phyloP scores from a whole-genome alignment of 2,797 vertebrate species.

The Rhinella marina region DNA sequence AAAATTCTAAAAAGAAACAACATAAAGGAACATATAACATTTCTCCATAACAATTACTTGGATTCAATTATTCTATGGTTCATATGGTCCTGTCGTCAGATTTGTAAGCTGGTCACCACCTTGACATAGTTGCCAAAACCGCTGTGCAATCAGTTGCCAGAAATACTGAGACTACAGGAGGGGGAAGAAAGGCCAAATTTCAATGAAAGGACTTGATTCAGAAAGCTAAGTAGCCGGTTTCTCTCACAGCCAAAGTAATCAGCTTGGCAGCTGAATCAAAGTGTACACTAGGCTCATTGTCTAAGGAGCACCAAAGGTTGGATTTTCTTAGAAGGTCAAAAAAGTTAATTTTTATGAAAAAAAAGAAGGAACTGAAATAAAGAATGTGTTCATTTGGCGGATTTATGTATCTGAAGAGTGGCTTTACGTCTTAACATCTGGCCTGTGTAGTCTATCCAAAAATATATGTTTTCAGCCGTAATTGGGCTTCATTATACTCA shows the following conservation, averaged over 20 bases:
- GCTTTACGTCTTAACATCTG: constrained; percentile 37
- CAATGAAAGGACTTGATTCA: constrained; percentile 79
- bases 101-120: constrained; percentile 67
- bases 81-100: constrained; percentile 66
- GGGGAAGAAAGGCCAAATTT: constrained; percentile 70
- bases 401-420: constrained; percentile 29
- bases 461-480: constrained; percentile 24
- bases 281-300: constrained; percentile 76
- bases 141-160: constrained; percentile 73
- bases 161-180: constrained; percentile 69
- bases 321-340: constrained; percentile 69
- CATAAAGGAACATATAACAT: constrained; percentile 27
- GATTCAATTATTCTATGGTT: constrained; percentile 62
- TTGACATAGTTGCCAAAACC: constrained; percentile 69
- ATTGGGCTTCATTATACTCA: constrained; percentile 23
- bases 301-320: constrained; percentile 67
- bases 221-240: constrained; percentile 67
- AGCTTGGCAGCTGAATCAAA: constrained; percentile 75
- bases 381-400: constrained; percentile 38
- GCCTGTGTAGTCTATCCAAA: background rate
- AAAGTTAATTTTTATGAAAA: constrained; percentile 62
- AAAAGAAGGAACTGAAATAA: constrained; percentile 49
- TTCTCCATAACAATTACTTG: constrained; percentile 65
- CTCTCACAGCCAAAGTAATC: constrained; percentile 77
- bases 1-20: constrained; percentile 11